These are phyloP conservation scores for Sicus ferrugineus DNA, from an alignment of 2,888 invertebrate genomes.

Conservation along the genomic window DNA sequence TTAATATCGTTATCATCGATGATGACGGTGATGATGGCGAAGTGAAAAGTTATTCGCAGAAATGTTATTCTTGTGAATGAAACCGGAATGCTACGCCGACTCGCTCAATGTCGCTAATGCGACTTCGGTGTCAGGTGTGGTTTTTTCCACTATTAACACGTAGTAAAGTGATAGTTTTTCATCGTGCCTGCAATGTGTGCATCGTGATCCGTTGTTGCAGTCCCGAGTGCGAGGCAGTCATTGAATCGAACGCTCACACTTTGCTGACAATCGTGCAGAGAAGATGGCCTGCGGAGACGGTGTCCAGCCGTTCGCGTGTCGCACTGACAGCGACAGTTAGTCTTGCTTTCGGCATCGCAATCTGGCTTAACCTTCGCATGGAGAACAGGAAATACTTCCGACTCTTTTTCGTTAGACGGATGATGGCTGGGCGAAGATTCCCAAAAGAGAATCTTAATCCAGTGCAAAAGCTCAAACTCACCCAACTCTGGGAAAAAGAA, in stretches of 20 bases:
- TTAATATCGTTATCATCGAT: too few relatives aligned
- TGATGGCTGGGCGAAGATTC: too few relatives aligned
- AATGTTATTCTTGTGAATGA: constrained; percentile 26
- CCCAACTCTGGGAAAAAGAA: too few relatives aligned
- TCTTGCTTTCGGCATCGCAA: constrained; percentile 6
- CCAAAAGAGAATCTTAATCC: too few relatives aligned
- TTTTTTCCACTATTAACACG: not conserved
- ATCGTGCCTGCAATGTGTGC: not conserved
- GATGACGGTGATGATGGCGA: not conserved
- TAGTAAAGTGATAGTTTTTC: not conserved
- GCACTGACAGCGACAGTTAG: not conserved
- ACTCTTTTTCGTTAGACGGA: too few relatives aligned
- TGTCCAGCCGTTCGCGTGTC: constrained; percentile 4
- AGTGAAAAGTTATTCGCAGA: not conserved
- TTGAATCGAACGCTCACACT: constrained; percentile 8
- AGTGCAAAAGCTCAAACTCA: too few relatives aligned
- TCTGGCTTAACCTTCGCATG: too few relatives aligned
- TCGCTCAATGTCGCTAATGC: not conserved
- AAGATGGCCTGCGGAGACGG: not conserved
- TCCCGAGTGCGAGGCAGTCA: constrained; percentile 16
- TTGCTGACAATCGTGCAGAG: not conserved
- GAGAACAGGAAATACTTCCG: too few relatives aligned
- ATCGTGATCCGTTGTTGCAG: not conserved
- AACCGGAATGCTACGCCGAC: constrained; percentile 8
- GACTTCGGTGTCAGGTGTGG: not conserved